phyloP scores from a whole-genome alignment of 2,797 vertebrate species.

The Neoniphon sammara region DNA sequence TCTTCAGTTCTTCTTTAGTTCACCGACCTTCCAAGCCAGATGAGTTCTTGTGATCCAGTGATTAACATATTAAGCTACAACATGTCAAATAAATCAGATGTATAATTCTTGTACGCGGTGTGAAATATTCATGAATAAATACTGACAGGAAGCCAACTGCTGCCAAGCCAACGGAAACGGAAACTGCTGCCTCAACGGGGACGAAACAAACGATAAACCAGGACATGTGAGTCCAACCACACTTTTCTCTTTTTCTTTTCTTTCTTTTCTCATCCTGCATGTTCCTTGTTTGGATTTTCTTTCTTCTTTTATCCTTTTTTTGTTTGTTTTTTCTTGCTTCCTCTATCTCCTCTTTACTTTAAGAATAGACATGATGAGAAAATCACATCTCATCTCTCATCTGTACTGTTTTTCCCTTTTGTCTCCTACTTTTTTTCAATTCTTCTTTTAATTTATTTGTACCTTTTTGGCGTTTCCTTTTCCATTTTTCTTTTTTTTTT shows the following conservation, averaged over 20 bases:
- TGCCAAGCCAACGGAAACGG: slow-evolving; percentile 38
- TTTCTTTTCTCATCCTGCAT: too few relatives aligned
- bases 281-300: too few relatives aligned
- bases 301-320: too few relatives aligned
- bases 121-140: background rate
- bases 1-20: too few relatives aligned
- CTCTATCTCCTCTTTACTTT: background rate
- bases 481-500: background rate
- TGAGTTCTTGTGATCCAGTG: background rate
- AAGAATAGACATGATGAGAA: too few relatives aligned
- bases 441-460: accelerated
- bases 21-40: too few relatives aligned
- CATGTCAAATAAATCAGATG: background rate
- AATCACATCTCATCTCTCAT: too few relatives aligned
- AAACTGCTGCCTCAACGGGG: slow-evolving; percentile 45
- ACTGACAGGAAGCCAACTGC: slow-evolving; percentile 64
- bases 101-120: background rate
- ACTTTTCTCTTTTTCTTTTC: background rate
- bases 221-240: slow-evolving; percentile 44
- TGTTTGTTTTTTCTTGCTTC: background rate
- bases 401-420: too few relatives aligned
- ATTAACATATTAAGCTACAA: background rate
- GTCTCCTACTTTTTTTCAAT: too few relatives aligned
- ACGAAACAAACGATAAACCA: background rate
- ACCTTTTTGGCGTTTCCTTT: background rate